A percentile compares a stretch with the other conserved stretches of the same genome.
Conservation (phyloP, 2,888 invertebrate species). For the Oscheius sp. region DNA sequence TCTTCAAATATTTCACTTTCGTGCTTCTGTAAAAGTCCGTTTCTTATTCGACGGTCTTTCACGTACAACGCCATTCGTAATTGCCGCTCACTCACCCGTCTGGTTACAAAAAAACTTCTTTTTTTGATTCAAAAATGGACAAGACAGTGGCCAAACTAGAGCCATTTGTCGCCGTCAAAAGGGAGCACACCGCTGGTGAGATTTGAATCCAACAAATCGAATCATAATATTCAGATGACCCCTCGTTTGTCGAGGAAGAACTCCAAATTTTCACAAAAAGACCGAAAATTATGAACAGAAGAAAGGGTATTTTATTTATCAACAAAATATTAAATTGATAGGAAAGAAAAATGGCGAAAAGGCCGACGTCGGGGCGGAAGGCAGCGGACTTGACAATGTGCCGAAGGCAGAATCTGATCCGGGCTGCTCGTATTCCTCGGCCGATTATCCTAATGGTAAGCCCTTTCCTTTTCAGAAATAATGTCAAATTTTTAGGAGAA, state of each 20-base stretch:
- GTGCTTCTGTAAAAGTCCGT: not conserved
- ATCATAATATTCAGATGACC: slow-evolving; percentile 1
- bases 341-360: not conserved
- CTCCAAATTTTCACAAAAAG: slow-evolving; percentile 18
- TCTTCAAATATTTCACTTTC: not conserved
- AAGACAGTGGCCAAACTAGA: not conserved
- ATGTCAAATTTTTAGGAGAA: not conserved
- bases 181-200: not conserved
- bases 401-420: not conserved
- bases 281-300: not conserved
- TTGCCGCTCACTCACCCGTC: not conserved
- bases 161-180: not conserved
- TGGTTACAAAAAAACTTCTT: not conserved
- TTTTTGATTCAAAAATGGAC: not conserved
- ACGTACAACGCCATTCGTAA: not conserved
- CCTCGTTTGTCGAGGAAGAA: slow-evolving; percentile 5
- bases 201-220: not conserved
- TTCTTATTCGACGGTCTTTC: not conserved
- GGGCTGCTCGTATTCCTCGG: not conserved
- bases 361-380: not conserved
- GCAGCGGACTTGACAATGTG: not conserved
- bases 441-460: not conserved
- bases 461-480: not conserved
- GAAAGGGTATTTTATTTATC: not conserved
- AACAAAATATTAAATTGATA: not conserved